phyloP scores from a whole-genome alignment of 2,113 vertebrate genomes.

The Albula goreensis region DNA sequence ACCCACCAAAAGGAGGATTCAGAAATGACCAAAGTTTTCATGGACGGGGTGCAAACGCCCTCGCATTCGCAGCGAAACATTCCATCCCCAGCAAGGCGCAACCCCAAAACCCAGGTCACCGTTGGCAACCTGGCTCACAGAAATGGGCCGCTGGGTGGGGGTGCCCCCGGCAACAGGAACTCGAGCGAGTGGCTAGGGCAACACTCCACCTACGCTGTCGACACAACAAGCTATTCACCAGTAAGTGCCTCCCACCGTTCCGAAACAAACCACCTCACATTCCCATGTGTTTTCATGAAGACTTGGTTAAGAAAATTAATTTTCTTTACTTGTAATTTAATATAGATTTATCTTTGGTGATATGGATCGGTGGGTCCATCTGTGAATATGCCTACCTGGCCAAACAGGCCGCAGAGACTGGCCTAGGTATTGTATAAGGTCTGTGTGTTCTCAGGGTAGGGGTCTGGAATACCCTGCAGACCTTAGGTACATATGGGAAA shows the following conservation, averaged over 20 bases:
- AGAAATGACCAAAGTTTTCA: constrained; percentile 86
- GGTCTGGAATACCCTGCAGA: too few species aligned
- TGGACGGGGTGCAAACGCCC: constrained; percentile 75
- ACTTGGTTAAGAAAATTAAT: too few species aligned
- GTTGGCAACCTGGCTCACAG: constrained; percentile 84
- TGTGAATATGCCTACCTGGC: too few species aligned
- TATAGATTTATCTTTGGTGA: too few species aligned
- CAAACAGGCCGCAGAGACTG: too few species aligned
- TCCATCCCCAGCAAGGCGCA: constrained; percentile 83
- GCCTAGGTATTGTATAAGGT: too few species aligned
- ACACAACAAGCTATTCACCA: constrained; percentile 97
- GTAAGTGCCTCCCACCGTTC: constrained; percentile 68
- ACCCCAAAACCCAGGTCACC: constrained; percentile 80
- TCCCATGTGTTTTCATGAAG: too few species aligned
- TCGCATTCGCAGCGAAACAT: constrained; percentile 74
- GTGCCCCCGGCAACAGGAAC: constrained; percentile 90
- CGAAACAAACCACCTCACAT: too few species aligned
- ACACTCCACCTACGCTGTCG: constrained; percentile 93
- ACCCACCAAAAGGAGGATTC: constrained; percentile 79
- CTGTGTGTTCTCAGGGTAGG: too few species aligned
- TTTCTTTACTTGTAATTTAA: too few species aligned
- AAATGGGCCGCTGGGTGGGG: constrained; percentile 80
- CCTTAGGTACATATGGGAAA: too few species aligned
- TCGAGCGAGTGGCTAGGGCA: constrained; percentile 94
- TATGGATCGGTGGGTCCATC: too few species aligned